A percentile compares a stretch with the other conserved stretches of the same genome.
Conservation (phyloP, 2,113 vertebrate species). For the Meleagris gallopavo region DNA sequence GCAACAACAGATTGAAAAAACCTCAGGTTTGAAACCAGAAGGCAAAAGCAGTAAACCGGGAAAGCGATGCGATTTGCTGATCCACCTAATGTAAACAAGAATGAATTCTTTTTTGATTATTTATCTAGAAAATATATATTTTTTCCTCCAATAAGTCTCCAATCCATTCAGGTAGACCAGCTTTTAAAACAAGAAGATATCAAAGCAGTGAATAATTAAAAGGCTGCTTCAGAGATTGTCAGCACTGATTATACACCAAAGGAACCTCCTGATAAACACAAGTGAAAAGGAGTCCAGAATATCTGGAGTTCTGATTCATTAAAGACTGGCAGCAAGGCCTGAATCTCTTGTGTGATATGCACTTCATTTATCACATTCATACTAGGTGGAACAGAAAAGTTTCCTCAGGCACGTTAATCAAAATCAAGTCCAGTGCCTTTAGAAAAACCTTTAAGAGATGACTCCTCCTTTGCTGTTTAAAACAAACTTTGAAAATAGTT, state of each 20-base stretch:
- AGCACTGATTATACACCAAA: background rate
- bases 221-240: background rate
- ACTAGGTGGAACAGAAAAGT: background rate
- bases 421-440: background rate
- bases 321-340: background rate
- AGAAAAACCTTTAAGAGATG: background rate
- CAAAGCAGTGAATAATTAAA: constrained; percentile 13
- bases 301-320: background rate
- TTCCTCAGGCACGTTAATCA: background rate
- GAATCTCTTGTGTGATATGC: background rate
- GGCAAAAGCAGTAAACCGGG: background rate
- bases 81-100: background rate
- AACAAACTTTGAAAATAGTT: background rate
- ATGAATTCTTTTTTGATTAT: background rate
- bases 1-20: background rate
- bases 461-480: background rate
- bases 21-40: background rate
- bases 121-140: background rate
- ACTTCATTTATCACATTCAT: background rate
- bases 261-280: background rate
- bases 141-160: background rate
- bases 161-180: background rate
- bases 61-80: background rate
- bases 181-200: background rate
- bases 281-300: background rate